These are phyloP conservation scores for Balanococcus diminutus DNA, from an alignment of 2,888 invertebrate genomes.

Conservation along the genomic window DNA sequence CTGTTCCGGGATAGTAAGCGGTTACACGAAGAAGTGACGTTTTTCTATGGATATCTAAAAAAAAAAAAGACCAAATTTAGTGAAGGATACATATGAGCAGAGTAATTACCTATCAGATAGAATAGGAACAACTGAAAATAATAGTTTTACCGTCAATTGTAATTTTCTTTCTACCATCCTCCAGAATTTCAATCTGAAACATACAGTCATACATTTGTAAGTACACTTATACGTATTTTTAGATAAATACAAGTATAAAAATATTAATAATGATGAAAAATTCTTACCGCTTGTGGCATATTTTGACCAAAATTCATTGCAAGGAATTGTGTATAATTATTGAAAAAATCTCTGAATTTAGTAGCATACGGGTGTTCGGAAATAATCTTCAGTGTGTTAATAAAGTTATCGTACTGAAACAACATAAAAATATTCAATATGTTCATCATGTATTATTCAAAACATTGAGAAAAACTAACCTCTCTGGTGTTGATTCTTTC, in stretches of 20 bases:
- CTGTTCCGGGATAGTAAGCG: conserved; percentile 81
- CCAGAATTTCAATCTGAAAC: background rate
- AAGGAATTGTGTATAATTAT: background rate
- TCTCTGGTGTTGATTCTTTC: background rate
- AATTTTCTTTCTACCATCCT: conserved; percentile 1
- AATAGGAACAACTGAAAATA: background rate
- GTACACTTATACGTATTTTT: too few relatives aligned
- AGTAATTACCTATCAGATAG: too few relatives aligned
- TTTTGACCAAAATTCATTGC: background rate
- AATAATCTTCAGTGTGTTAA: background rate
- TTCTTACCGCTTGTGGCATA: background rate
- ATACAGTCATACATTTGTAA: too few relatives aligned
- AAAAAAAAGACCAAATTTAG: background rate
- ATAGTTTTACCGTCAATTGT: background rate
- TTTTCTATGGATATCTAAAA: conserved; percentile 73
- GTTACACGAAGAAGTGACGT: conserved; percentile 77
- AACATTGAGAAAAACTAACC: background rate
- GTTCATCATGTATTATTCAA: background rate
- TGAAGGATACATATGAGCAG: too few relatives aligned
- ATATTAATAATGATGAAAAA: background rate
- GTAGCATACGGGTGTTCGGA: background rate
- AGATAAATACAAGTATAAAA: too few relatives aligned
- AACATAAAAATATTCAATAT: background rate
- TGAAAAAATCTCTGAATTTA: background rate
- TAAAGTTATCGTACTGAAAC: background rate